Percentiles rank a stretch among this genome's conserved stretches.
These are phyloP conservation scores for Stylophora pistillata DNA, from an alignment of 64 coral and sea anemone genomes.

Conservation along the genomic window DNA sequence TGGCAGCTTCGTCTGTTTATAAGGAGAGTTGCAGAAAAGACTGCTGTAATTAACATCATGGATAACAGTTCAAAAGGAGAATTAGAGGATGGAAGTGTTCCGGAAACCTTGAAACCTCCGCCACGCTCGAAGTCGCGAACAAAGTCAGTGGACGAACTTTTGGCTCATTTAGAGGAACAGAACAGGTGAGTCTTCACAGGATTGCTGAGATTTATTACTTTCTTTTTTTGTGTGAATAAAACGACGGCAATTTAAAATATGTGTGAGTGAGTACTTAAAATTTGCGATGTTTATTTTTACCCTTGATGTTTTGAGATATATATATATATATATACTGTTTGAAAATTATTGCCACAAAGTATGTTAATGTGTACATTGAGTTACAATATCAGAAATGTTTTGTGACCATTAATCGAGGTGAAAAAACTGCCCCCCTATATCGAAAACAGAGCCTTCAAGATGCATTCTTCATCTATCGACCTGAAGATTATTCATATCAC, in stretches of 20 bases:
- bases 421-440: too few relatives aligned
- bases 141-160: slow-evolving; percentile 72
- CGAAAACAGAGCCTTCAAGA: not conserved
- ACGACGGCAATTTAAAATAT: too few relatives aligned
- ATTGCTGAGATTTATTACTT: not conserved
- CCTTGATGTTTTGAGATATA: too few relatives aligned
- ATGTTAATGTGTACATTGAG: too few relatives aligned
- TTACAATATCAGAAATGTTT: too few relatives aligned
- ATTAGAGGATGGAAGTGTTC: not conserved
- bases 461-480: not conserved
- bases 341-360: too few relatives aligned
- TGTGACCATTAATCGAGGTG: too few relatives aligned
- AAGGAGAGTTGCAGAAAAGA: not conserved
- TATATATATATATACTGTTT: too few relatives aligned
- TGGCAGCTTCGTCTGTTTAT: not conserved
- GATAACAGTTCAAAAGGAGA: slow-evolving; percentile 21
- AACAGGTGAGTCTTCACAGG: slow-evolving; percentile 52
- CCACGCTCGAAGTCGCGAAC: slow-evolving; percentile 32
- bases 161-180: slow-evolving; percentile 82
- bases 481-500: slow-evolving; percentile 5
- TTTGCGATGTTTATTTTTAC: too few relatives aligned
- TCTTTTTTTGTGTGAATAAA: not conserved
- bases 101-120: not conserved
- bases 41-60: slow-evolving; percentile 1
- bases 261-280: too few relatives aligned